phyloP scores from a whole-genome alignment of 1,140 invertebrate genomes.

The Nephila pilipes region DNA sequence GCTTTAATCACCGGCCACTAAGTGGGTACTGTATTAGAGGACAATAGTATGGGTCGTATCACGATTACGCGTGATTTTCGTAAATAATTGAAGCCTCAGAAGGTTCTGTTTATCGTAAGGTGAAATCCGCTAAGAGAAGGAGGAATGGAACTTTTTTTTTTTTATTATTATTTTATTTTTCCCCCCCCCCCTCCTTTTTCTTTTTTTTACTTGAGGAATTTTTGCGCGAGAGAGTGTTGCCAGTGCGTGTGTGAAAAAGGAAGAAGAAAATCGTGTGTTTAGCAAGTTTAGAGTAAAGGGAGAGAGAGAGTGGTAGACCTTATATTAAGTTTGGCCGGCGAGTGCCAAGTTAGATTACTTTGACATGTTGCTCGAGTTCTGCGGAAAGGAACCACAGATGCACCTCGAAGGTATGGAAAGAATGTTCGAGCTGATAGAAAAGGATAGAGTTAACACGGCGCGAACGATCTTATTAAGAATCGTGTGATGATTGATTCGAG shows the following conservation, averaged over 20 bases:
- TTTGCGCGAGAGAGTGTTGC: conserved; percentile 1
- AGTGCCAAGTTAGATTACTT: conserved; percentile 50
- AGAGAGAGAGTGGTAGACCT: not conserved
- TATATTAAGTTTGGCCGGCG: not conserved
- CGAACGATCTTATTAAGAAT: too few species aligned
- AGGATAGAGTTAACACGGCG: too few species aligned
- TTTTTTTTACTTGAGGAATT: not conserved
- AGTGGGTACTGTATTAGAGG: conserved; percentile 60
- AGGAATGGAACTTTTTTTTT: not conserved
- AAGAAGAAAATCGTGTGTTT: conserved; percentile 62
- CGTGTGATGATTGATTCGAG: too few species aligned
- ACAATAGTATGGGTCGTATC: conserved; percentile 56
- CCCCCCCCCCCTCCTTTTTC: not conserved
- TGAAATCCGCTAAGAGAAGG: conserved; percentile 47
- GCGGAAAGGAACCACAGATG: not conserved
- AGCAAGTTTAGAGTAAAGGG: conserved; percentile 37
- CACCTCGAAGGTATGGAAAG: not conserved
- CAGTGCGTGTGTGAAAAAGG: not conserved
- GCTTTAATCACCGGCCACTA: conserved; percentile 28
- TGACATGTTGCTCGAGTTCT: not conserved
- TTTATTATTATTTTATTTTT: not conserved
- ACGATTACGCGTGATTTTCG: conserved; percentile 43
- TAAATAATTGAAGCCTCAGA: conserved; percentile 48
- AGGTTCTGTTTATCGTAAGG: conserved; percentile 35
- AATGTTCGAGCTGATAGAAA: too few species aligned